These are phyloP conservation scores for Scaptomyza pallida DNA, from an alignment of 1,140 invertebrate genomes.

Conservation along the genomic window DNA sequence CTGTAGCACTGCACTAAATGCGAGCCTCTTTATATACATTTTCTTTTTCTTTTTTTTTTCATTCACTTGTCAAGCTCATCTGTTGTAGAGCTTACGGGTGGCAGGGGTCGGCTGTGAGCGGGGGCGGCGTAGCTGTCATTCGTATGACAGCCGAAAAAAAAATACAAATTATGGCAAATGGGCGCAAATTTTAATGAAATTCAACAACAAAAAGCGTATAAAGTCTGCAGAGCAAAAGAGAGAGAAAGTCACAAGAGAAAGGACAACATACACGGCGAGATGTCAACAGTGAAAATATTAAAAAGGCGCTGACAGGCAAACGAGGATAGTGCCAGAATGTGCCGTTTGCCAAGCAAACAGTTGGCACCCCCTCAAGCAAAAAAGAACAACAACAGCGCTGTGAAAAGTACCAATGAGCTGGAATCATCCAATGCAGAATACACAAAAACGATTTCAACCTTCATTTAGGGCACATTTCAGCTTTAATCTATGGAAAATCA, in stretches of 20 bases:
- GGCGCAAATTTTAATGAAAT: constrained; percentile 82
- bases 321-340: constrained; percentile 24
- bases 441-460: not conserved
- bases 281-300: constrained; percentile 68
- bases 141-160: constrained; percentile 51
- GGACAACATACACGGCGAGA: constrained; percentile 37
- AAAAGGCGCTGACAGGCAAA: constrained; percentile 56
- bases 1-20: constrained; percentile 26
- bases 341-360: constrained; percentile 10
- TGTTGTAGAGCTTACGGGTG: constrained; percentile 36
- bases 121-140: constrained; percentile 53
- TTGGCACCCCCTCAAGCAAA: not conserved
- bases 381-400: not conserved
- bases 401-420: not conserved
- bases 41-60: constrained; percentile 36
- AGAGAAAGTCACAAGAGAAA: constrained; percentile 16
- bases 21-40: not conserved
- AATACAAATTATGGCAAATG: constrained; percentile 81
- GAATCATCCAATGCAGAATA: not conserved
- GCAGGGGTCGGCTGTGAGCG: not conserved
- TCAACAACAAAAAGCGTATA: constrained; percentile 63
- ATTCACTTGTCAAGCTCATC: constrained; percentile 78
- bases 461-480: constrained; percentile 5
- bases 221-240: constrained; percentile 37
- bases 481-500: constrained; percentile 29